These are phyloP conservation scores for Aleiodes leptofemur DNA, from an alignment of 2,888 invertebrate species.

Conservation along the genomic window DNA sequence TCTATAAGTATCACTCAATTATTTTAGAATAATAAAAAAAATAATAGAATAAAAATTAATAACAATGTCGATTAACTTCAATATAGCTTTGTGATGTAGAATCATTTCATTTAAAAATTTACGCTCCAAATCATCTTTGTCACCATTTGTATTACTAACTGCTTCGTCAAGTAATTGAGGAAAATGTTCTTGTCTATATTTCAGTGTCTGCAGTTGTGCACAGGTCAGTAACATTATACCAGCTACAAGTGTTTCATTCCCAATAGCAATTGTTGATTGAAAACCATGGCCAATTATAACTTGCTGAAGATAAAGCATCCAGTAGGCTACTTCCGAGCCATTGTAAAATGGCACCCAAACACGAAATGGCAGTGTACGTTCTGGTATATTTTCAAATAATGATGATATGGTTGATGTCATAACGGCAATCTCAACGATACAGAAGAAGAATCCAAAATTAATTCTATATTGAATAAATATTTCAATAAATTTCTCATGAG, in stretches of 20 bases:
- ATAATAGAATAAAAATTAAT: too few relatives aligned
- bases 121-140: background rate
- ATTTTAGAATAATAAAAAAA: too few relatives aligned
- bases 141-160: background rate
- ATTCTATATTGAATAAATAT: background rate
- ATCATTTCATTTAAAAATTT: background rate
- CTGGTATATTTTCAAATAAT: slow-evolving; percentile 1
- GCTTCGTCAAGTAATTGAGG: background rate
- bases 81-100: background rate
- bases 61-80: too few relatives aligned
- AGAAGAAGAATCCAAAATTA: background rate
- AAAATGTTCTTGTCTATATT: slow-evolving; percentile 5
- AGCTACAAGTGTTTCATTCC: slow-evolving; percentile 28
- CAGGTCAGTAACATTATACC: slow-evolving; percentile 29
- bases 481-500: too few relatives aligned
- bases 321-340: slow-evolving; percentile 17
- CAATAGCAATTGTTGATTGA: slow-evolving; percentile 16
- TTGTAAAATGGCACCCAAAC: slow-evolving; percentile 33
- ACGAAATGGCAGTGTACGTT: slow-evolving; percentile 20
- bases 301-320: slow-evolving; percentile 26
- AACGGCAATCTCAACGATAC: background rate
- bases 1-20: background rate
- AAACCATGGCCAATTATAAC: background rate
- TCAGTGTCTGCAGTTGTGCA: slow-evolving; percentile 17
- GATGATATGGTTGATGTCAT: slow-evolving; percentile 11